Base-by-base conservation (phyloP, 2,888 invertebrate species). In the Amiota minor region DNA sequence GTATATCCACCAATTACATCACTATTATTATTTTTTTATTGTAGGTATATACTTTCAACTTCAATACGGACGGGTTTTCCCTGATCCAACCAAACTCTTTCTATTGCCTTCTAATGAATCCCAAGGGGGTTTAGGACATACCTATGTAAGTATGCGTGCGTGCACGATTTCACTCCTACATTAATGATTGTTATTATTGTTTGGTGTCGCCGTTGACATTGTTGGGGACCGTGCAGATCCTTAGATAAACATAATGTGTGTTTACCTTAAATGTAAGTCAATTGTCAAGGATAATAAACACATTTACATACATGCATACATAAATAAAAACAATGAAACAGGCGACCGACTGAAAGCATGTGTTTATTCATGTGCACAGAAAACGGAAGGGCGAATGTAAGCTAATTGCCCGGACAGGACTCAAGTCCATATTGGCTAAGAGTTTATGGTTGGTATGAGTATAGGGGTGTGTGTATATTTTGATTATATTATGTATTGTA, bases 281-380 rank as follows among this genome's bases (percentile, higher is more conserved):
- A 77, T 77, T 77, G 75, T 75, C 59, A 73, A 74, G 71, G 71
- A 76, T 76, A 76, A 76, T 76, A 76, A 74, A 71, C 76, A 76
- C 71, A 76, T 65, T 69, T 71, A 74, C 49, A 56, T 65, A 70
- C 35, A 76, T 47, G 14, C 71, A 49, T 61, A 72, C 73, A 76
- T 76, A 72, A 2, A 61, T 11, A 35, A 45, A 62, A 35, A 35
- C 20, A 14, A n/a, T 23, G 35, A 12, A 35, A 14, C 23, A 61
- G 9, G 14, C 35, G 11, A 10, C 62, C 62, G 62, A 35, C 59
- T 11, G 16, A 11, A 16, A 8, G 9, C 18, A 18, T 1, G 9
- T 20, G 59, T 59, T 59, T 4, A 59, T 14, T 59, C 18, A 59
- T 59, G 59, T 18, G 9, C 9, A 59, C 18, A n/a, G 23, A 18